phyloP scores from a whole-genome alignment of 1,140 invertebrate genomes.

The Stegodyphus mimosarum region DNA sequence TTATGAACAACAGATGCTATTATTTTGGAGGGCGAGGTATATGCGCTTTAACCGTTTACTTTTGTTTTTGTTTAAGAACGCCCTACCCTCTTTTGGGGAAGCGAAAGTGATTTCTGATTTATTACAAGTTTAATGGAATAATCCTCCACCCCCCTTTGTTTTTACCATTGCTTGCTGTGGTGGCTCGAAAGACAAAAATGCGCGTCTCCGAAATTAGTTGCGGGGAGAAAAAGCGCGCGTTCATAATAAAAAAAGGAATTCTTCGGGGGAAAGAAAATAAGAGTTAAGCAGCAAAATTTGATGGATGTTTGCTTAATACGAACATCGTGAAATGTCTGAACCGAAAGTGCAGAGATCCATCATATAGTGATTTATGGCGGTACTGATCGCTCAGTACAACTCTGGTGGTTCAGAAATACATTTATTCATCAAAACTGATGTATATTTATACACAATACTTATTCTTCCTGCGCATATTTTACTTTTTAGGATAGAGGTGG shows the following conservation, averaged over 20 bases:
- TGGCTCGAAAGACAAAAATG: constrained; percentile 8
- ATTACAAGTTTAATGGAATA: constrained; percentile 59
- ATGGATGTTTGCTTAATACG: constrained; percentile 57
- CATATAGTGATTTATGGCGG: constrained; percentile 46
- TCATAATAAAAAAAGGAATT: background rate
- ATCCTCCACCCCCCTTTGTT: constrained; percentile 11
- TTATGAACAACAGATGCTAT: constrained; percentile 59
- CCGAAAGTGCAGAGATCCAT: constrained; percentile 43
- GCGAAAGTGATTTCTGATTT: constrained; percentile 58
- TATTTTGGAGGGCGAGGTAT: constrained; percentile 36
- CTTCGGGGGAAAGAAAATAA: background rate
- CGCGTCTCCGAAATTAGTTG: constrained; percentile 41
- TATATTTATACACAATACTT: constrained; percentile 38
- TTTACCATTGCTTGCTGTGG: constrained; percentile 19
- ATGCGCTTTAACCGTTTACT: constrained; percentile 35
- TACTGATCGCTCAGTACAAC: constrained; percentile 45
- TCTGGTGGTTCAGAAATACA: constrained; percentile 50
- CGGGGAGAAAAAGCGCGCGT: constrained; percentile 12
- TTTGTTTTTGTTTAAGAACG: constrained; percentile 41
- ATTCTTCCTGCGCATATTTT: background rate
- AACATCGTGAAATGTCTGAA: constrained; percentile 44
- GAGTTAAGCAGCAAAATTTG: constrained; percentile 42
- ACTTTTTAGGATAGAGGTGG: no score
- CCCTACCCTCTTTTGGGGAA: constrained; percentile 1
- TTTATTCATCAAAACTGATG: constrained; percentile 57